phyloP scores from a whole-genome alignment of 2,113 vertebrate genomes.

The Diadophis punctatus region DNA sequence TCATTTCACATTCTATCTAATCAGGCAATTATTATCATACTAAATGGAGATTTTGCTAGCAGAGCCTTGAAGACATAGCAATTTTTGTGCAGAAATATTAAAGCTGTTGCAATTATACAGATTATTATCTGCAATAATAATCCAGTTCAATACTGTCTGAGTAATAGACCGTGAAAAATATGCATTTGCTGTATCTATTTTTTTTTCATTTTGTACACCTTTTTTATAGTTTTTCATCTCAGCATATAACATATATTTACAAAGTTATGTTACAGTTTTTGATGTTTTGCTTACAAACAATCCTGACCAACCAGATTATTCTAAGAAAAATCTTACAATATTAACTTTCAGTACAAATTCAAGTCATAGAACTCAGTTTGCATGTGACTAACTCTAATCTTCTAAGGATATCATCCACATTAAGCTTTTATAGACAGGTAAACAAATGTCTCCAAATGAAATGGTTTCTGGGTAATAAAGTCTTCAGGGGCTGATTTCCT shows the following conservation, averaged over 20 bases:
- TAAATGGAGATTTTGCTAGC: slow-evolving; percentile 16
- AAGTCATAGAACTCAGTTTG: neutral
- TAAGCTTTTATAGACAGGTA: neutral
- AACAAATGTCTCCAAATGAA: neutral
- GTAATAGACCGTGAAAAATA: neutral
- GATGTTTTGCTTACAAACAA: neutral
- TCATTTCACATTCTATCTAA: neutral
- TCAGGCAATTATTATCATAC: neutral
- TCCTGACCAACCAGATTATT: neutral
- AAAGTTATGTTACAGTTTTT: neutral
- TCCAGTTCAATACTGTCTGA: neutral
- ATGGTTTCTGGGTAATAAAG: neutral
- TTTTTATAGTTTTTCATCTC: neutral
- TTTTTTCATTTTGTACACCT: neutral
- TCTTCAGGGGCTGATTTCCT: neutral
- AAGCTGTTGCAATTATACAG: neutral
- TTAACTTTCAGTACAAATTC: neutral
- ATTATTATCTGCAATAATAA: neutral
- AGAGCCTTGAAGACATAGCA: slow-evolving; percentile 1
- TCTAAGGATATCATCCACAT: neutral
- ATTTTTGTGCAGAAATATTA: slow-evolving; percentile 27
- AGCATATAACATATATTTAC: neutral
- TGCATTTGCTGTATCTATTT: neutral
- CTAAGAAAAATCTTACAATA: neutral
- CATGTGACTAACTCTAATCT: neutral